Base-by-base conservation (phyloP, 2,113 vertebrate species). In the Elaphurus davidianus region DNA sequence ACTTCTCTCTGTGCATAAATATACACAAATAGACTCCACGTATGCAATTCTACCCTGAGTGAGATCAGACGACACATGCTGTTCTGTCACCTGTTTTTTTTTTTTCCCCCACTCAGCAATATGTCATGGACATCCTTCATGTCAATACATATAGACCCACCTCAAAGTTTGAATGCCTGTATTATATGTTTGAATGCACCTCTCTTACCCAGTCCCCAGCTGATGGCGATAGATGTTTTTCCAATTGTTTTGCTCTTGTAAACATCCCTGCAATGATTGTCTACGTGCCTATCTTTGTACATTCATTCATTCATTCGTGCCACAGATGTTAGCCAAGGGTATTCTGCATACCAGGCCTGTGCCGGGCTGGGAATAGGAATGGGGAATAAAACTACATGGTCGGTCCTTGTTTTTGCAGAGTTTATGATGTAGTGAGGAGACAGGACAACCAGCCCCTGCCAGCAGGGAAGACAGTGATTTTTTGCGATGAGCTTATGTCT, bases 11-110 rank as follows among this genome's bases (percentile, higher is more conserved):
- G n/a, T 94, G 98, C 96, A 94, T 96, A 97, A 97, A 98, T 97
- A 95, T 52, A 96, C 96, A 97, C 98, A 98, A 96, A 98, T 97
- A 96, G 98, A 96, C 74, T 97, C 89, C 95, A 96, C 47, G 97
- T 83, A 93, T 97, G 98, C 93, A 87, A 0, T 28, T 87, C 98
- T 45, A 64, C 96, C 95, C 93, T 0, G 82, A 88, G 95, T 55
- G 83, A 94, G 95, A 96, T 95, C 96, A 96, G 97, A 97, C 87
- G 71, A 95, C 98, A 97, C 93, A 89, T 91, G 94, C 97, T 96
- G 97, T 91, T 95, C 96, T 93, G 97, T 98, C 97, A 98, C 98
- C 98, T 98, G 98, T 47, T 88, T 64, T 54, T 76, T 76, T 52
- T 52, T 86, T 28, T 3, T 50, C 86, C 83, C 45, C 91, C 64